phyloP scores from a whole-genome alignment of 2,797 vertebrate genomes.

The Dipus sagitta region DNA sequence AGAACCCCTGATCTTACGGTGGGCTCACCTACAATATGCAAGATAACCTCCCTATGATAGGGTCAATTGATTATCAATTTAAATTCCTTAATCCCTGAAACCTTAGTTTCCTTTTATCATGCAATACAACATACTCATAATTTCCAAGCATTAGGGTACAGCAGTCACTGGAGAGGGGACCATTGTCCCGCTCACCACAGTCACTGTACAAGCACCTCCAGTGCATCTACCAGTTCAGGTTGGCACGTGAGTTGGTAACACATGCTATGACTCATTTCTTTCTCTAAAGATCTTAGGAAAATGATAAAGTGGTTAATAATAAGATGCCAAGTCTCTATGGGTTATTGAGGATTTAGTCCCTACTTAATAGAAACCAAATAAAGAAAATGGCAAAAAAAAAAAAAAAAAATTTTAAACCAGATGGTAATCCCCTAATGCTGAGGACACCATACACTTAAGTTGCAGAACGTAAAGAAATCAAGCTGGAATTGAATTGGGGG shows the following conservation, averaged over 20 bases:
- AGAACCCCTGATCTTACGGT: background rate
- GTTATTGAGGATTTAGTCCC: background rate
- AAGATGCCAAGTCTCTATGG: background rate
- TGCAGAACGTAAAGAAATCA: no score
- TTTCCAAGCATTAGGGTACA: background rate
- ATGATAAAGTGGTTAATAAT: background rate
- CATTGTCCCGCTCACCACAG: background rate
- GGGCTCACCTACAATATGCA: background rate
- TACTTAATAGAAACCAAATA: background rate
- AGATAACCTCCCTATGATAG: background rate
- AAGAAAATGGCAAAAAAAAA: conserved; percentile 11
- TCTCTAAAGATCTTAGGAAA: background rate
- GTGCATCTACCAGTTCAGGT: background rate
- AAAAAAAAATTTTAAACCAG: background rate
- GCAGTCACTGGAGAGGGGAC: background rate
- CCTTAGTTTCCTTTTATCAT: background rate
- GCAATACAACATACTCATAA: background rate
- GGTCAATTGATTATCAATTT: background rate
- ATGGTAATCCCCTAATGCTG: no score
- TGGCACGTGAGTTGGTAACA: background rate
- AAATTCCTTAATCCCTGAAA: background rate
- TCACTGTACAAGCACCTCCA: background rate
- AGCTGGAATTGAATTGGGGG: no score
- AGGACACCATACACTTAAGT: no score
- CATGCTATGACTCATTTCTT: background rate